A percentile compares a stretch with the other conserved stretches of the same genome.
These are phyloP conservation scores for Dryobotodes eremita DNA, from an alignment of 2,888 invertebrate species.

Conservation along the genomic window DNA sequence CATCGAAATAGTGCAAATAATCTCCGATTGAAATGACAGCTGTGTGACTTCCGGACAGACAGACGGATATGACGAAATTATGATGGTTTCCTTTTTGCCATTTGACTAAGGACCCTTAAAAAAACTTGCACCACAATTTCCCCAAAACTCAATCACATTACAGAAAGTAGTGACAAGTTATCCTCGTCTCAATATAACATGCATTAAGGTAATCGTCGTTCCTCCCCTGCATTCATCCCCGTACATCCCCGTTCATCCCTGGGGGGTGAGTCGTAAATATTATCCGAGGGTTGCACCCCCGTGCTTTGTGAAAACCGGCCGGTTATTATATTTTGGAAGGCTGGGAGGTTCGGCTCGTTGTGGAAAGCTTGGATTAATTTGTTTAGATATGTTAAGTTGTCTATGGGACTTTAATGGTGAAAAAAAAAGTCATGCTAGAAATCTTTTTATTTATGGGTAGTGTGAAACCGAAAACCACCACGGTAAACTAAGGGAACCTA, in stretches of 20 bases:
- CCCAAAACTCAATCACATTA: slow-evolving; percentile 53
- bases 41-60: background rate
- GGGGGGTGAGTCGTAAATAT: slow-evolving; percentile 54
- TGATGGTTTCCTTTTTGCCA: background rate
- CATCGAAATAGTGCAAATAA: too few relatives aligned
- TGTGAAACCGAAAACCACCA: too few relatives aligned
- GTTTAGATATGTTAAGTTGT: slow-evolving; percentile 25
- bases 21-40: background rate
- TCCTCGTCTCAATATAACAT: slow-evolving; percentile 73
- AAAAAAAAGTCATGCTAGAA: background rate
- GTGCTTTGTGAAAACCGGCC: slow-evolving; percentile 42
- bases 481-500: background rate
- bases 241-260: background rate
- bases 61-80: background rate
- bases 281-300: slow-evolving; percentile 59
- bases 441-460: background rate
- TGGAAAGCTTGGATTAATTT: slow-evolving; percentile 40
- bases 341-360: slow-evolving; percentile 27
- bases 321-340: slow-evolving; percentile 56
- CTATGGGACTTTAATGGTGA: background rate
- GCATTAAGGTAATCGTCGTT: slow-evolving; percentile 78
- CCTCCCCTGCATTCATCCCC: slow-evolving; percentile 58
- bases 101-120: background rate
- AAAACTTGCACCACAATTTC: background rate
- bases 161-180: slow-evolving; percentile 46